Base-by-base conservation (phyloP, 1,140 invertebrate species). In the Homalodisca vitripennis region DNA sequence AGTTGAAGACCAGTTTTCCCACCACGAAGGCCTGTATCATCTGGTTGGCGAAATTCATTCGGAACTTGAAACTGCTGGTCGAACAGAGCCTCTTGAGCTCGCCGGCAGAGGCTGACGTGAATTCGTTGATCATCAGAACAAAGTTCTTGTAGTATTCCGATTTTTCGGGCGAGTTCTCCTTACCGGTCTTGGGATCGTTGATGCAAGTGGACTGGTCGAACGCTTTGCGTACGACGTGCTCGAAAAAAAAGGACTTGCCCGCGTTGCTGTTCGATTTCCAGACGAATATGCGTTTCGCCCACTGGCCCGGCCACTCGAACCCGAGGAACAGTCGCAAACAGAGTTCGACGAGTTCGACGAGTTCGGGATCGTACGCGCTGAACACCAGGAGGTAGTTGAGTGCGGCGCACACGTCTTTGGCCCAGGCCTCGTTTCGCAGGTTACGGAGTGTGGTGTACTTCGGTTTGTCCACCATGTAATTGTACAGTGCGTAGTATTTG, bases 271-370 rank as follows among this genome's bases (percentile, higher is more conserved):
- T 60, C 10, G 14, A 22, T n/a, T 30, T 26, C 55, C 55, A 60
- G 2, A 60, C 55, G 27, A 60, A 60, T 10, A 60, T 30, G 10
- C 14, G 13, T 26, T 60, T 60, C 14, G 22, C 27, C 55, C 55
- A 60, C 26, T 60, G 55, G 27, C 55, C 55, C 2, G 55, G 55
- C 55, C 55, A 60, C n/a, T 60, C 55, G 55, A 27, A 13, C 2
- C 22, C 55, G 24, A 60, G 55, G n/a, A 60, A 60, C n/a, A 60
- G 3, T n/a, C n/a, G 2, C 55, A 60, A 60, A n/a, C 29, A 60
- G 22, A 60, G n/a, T 2, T 60, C 55, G 26, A 27, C 26, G 22
- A 60, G n/a, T 2, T 60, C 55, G 10, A 60, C 6, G 24, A 3
- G 24, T 29, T 60, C 55, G 12, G 26, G 24, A 24, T 60, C 55